Percentiles rank a stretch among this genome's conserved stretches.
Conservation (phyloP, 30 jellyfish, hydroid and myxozoan genomes). For the Phacellophora camtschatica region DNA sequence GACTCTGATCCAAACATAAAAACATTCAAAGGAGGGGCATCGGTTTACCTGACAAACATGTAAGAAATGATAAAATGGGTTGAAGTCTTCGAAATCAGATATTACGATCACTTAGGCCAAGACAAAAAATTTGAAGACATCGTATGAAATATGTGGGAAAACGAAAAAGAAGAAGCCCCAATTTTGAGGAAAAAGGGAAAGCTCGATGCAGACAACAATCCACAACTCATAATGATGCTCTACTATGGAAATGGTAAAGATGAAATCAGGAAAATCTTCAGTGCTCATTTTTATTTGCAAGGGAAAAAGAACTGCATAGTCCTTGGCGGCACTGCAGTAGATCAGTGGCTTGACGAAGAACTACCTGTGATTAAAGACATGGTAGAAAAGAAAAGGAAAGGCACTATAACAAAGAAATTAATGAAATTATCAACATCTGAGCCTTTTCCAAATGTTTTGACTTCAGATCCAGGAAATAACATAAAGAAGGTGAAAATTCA, state of each 20-base stretch:
- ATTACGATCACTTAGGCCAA: conserved; percentile 18
- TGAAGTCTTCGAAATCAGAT: not conserved
- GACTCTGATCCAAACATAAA: not conserved
- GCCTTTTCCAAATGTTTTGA: not conserved
- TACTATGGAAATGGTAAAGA: not conserved
- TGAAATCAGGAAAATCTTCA: not conserved
- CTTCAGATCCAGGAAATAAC: conserved; percentile 14
- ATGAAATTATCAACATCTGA: not conserved
- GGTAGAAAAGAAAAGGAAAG: conserved; percentile 10
- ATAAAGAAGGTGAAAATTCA: not conserved
- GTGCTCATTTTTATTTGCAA: not conserved
- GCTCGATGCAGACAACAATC: not conserved
- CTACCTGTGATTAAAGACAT: not conserved
- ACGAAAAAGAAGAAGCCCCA: conserved; percentile 9
- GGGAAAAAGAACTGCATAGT: conserved; percentile 3
- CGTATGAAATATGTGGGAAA: not conserved
- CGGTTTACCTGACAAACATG: conserved; percentile 6
- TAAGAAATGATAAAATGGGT: conserved; percentile 2
- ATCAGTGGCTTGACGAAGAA: conserved; percentile 7
- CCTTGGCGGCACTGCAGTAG: conserved; percentile 15
- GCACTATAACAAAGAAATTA: not conserved
- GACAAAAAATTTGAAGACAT: not conserved
- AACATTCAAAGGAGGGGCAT: conserved; percentile 1
- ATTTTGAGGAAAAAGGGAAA: not conserved
- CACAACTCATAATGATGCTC: not conserved